Percentiles rank a stretch among this genome's conserved stretches.
These are phyloP conservation scores for Aporophyla lueneburgensis DNA, from an alignment of 2,888 invertebrate genomes.

Conservation along the genomic window DNA sequence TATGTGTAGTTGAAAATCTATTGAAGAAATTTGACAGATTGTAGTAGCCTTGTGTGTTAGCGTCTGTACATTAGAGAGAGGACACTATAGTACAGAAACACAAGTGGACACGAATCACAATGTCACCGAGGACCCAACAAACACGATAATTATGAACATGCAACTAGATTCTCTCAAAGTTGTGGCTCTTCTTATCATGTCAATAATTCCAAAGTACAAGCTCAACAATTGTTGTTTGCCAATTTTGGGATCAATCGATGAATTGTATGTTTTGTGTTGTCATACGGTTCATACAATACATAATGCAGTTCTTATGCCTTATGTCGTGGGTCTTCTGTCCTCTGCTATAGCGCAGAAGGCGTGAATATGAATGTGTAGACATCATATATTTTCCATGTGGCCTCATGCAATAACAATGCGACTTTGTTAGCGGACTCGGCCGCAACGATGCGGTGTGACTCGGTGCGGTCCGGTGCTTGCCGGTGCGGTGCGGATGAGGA, in stretches of 20 bases:
- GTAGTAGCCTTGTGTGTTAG: too few species aligned
- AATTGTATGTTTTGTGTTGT: too few species aligned
- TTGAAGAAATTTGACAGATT: too few species aligned
- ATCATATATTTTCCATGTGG: slow-evolving; percentile 44
- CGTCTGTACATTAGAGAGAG: background rate
- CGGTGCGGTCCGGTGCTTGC: background rate
- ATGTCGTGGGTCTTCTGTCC: background rate
- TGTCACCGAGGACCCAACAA: too few species aligned
- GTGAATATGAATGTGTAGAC: slow-evolving; percentile 6
- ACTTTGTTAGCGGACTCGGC: slow-evolving; percentile 15
- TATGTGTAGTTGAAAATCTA: too few species aligned
- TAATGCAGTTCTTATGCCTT: background rate
- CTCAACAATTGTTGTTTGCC: background rate
- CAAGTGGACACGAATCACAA: background rate
- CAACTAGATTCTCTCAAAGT: background rate
- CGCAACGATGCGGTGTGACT: slow-evolving; percentile 10
- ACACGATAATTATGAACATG: background rate
- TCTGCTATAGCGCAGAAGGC: background rate
- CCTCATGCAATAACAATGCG: slow-evolving; percentile 53
- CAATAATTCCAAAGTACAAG: background rate
- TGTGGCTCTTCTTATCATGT: background rate
- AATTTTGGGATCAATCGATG: background rate
- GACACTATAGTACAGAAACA: background rate
- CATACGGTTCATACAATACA: too few species aligned
- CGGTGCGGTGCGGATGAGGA: slow-evolving; percentile 20